Evolutionary conservation across 2,888 invertebrate genomes (phyloP), one percentile per base, ranked within the genome.

Genomic region (Athetis lepigone): DNA sequence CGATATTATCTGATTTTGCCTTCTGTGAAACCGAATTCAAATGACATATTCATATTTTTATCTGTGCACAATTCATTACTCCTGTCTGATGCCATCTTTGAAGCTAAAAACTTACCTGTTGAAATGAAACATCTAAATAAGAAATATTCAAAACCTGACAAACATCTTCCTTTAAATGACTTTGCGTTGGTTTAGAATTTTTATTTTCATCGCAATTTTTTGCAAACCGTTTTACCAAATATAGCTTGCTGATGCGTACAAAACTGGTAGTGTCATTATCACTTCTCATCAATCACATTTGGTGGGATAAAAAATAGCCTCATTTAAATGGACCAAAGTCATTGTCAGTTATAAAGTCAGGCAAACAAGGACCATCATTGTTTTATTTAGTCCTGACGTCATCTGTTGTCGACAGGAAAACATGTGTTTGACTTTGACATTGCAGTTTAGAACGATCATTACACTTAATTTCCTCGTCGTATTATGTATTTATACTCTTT

Each of bases 361-460:
- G 45, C 66, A 71, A 78, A 79, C 59, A 69, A 71, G 72, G 65
- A 50, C 75, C 67, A 81, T 81, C 75, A 77, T 66, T 69, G 73
- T 74, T 83, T 82, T 80, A 81, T 81, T 80, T 80, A 70, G 66
- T 63, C 67, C 71, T 83, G 78, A 80, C 81, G 81, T 84, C 81
- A 83, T 74, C 71, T 61, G 54, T 63, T 67, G 68, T 59, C 65
- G 75, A 75, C 80, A 82, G 75, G 79, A 77, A 77, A 79, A 81
- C 70, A 75, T 67, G 64, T 64, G 70, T 74, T 76, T 78, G 83
- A 82, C 83, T 82, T 82, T 85, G 85, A 86, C 86, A 86, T 87
- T 89, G 88, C 76, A 66, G 73, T 82, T 83, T 80, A 82, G 77
- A 76, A 73, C 80, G 82, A 81, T 80, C 86, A 87, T 88, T 88